Evolutionary conservation across 2,888 invertebrate species (phyloP).

Genomic region (Drosophila engyochracea): DNA sequence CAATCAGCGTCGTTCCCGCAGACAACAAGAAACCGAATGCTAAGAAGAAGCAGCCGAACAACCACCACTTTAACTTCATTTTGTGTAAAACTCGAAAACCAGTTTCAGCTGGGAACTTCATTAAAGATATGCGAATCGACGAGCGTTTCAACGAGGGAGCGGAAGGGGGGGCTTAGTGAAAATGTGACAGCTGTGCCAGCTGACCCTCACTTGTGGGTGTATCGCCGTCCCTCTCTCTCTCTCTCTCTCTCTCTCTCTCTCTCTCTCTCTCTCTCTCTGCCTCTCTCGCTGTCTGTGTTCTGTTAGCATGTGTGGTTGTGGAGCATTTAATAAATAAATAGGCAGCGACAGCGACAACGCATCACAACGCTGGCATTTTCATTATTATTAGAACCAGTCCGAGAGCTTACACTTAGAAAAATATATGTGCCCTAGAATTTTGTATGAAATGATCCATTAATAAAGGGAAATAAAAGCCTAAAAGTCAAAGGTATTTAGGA

Average conservation of each 20-base stretch:
- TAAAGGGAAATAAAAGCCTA: no score
- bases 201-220: conserved; percentile 58
- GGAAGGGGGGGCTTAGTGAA: conserved; percentile 59
- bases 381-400: conserved; percentile 48
- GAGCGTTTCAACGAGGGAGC: neutral
- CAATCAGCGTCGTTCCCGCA: conserved; percentile 36
- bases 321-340: conserved; percentile 78
- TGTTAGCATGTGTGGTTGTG: conserved; percentile 1
- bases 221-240: neutral
- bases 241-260: neutral
- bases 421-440: neutral
- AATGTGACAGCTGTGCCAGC: conserved; percentile 79
- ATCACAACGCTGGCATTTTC: conserved; percentile 65
- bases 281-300: neutral
- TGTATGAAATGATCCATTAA: neutral
- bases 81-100: conserved; percentile 58
- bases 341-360: conserved; percentile 57
- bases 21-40: neutral
- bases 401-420: conserved; percentile 10
- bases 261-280: neutral
- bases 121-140: conserved; percentile 49
- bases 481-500: no score
- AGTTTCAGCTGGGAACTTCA: conserved; percentile 63
- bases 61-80: conserved; percentile 69
- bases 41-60: conserved; percentile 3